Conservation (phyloP, 2,113 vertebrate species). For the Hyperopisus bebe region DNA sequence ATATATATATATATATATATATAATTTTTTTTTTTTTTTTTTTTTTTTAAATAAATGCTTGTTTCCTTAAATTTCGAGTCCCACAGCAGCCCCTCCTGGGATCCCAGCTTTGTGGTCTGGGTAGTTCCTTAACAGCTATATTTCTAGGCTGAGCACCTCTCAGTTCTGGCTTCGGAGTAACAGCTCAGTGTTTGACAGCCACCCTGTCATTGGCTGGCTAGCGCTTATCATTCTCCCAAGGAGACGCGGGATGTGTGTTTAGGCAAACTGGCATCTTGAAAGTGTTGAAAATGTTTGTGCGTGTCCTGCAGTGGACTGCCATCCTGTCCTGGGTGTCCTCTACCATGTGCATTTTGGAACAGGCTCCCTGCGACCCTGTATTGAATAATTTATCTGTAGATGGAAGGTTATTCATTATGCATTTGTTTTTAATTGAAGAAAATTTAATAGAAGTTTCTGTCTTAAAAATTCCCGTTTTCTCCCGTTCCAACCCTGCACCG, state of each 20-base stretch:
- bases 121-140: background rate
- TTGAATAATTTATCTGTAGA: background rate
- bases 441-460: background rate
- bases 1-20: no score
- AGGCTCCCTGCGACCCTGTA: background rate
- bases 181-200: background rate
- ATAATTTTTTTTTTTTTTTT: background rate
- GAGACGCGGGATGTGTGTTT: background rate
- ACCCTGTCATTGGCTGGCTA: background rate
- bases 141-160: background rate
- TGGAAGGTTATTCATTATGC: background rate
- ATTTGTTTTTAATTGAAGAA: background rate
- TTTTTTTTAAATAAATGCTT: background rate
- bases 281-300: background rate
- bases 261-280: background rate
- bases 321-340: background rate
- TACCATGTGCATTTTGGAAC: background rate
- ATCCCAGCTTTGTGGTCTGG: background rate
- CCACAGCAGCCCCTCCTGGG: background rate
- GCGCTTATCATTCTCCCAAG: background rate
- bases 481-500: background rate
- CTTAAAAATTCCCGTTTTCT: background rate
- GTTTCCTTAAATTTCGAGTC: background rate
- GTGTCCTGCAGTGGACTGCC: background rate
- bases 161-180: background rate